Conservation (phyloP, 2,888 invertebrate species). For the Caenorhabditis wallacei region DNA sequence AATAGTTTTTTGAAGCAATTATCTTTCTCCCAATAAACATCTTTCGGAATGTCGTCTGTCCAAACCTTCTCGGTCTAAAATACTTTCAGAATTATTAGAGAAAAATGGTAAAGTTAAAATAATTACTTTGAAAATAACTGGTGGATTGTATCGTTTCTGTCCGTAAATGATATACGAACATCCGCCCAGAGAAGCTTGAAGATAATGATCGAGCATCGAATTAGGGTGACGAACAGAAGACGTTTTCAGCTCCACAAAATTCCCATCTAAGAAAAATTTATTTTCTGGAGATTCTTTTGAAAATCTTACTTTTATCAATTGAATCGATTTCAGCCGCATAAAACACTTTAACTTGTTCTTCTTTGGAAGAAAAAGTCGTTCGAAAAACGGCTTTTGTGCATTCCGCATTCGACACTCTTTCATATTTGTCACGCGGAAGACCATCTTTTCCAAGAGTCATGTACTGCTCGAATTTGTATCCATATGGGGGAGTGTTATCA, state of each 20-base stretch:
- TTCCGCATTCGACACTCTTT: not conserved
- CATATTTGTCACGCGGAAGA: not conserved
- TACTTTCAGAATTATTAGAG: not conserved
- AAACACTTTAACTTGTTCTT: not conserved
- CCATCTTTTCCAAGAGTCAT: constrained; percentile 3
- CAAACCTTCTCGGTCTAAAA: not conserved
- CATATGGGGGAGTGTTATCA: too few relatives aligned
- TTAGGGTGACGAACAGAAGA: not conserved
- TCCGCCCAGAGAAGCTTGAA: not conserved
- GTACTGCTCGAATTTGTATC: constrained; percentile 17
- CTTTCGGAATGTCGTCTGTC: constrained; percentile 1
- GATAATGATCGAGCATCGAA: not conserved
- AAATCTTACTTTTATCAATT: not conserved
- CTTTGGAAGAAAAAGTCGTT: constrained; percentile 1
- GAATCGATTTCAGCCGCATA: constrained; percentile 21
- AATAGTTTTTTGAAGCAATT: constrained; percentile 12
- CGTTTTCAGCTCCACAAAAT: constrained; percentile 10
- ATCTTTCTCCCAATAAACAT: constrained; percentile 6
- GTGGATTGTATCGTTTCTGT: not conserved
- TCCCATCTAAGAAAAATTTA: not conserved
- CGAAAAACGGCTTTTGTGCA: not conserved
- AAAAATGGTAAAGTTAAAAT: too few relatives aligned
- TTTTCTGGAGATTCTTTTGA: not conserved
- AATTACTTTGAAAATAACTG: too few relatives aligned
- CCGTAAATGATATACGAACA: not conserved